Evolutionary conservation across 2,888 invertebrate genomes (phyloP).

Genomic region (Hybos culiciformis): DNA sequence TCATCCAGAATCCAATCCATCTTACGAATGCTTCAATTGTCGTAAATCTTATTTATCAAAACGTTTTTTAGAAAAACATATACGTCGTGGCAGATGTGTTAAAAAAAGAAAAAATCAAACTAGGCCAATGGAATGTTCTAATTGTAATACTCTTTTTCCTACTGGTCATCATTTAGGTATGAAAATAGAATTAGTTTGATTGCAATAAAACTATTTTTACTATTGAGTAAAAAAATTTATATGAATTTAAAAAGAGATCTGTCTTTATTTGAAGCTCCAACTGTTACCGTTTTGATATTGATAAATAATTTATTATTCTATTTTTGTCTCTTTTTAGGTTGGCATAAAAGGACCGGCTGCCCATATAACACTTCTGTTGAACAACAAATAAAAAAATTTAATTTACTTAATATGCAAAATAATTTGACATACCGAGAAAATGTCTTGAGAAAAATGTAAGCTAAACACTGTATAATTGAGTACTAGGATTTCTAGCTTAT

Average conservation of each 20-base stretch:
- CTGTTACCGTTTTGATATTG: too few species aligned
- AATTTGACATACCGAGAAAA: conserved; percentile 1
- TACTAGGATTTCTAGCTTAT: neutral
- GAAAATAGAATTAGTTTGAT: too few species aligned
- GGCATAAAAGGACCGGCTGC: conserved; percentile 34
- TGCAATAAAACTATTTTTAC: too few species aligned
- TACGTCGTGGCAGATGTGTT: conserved; percentile 33
- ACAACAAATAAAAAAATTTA: neutral
- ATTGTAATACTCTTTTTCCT: conserved; percentile 32
- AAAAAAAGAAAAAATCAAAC: conserved; percentile 34
- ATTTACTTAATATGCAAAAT: neutral
- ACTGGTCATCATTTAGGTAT: conserved; percentile 34
- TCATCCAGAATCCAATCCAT: conserved; percentile 30
- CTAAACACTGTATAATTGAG: too few species aligned
- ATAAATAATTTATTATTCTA: too few species aligned
- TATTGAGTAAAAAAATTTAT: too few species aligned
- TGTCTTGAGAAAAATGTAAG: neutral
- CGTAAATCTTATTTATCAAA: conserved; percentile 34
- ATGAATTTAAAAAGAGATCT: too few species aligned
- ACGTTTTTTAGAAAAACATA: conserved; percentile 33
- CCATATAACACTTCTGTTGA: conserved; percentile 20
- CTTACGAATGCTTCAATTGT: conserved; percentile 33
- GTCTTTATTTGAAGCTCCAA: too few species aligned
- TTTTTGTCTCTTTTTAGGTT: too few species aligned
- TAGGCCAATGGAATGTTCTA: conserved; percentile 34